A percentile compares a stretch with the other conserved stretches of the same genome.
Conservation (phyloP, 2,113 vertebrate species). For the Coturnix japonica region DNA sequence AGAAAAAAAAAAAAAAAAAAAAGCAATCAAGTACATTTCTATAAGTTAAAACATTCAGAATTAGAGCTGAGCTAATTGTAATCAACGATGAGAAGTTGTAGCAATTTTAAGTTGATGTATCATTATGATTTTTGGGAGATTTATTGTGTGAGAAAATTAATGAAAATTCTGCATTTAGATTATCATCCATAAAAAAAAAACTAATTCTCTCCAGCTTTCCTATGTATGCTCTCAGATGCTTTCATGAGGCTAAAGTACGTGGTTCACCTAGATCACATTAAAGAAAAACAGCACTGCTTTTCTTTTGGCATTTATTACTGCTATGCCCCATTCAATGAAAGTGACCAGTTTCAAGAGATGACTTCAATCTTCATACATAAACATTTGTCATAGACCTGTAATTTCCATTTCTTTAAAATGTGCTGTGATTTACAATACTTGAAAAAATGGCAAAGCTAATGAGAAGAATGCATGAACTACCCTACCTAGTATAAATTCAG, state of each 20-base stretch:
- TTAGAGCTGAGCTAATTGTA: not conserved
- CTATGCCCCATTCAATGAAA: not conserved
- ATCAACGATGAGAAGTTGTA: not conserved
- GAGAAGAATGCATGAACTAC: conserved; percentile 13
- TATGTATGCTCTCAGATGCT: accelerated
- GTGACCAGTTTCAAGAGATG: not conserved
- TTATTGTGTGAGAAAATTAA: not conserved
- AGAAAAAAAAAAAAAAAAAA: not conserved
- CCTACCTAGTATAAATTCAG: conserved; percentile 34
- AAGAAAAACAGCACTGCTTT: not conserved
- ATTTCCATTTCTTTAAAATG: not conserved
- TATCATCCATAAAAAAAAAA: not conserved
- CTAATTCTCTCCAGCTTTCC: not conserved
- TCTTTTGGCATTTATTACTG: not conserved
- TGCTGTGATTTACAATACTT: conserved; percentile 40
- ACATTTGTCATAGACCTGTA: not conserved
- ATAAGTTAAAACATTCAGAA: not conserved
- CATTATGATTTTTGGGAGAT: not conserved
- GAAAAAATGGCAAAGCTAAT: conserved; percentile 40
- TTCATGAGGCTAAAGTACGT: not conserved
- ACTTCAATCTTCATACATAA: not conserved
- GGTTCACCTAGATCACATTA: not conserved
- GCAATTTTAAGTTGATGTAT: not conserved
- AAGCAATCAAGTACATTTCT: not conserved
- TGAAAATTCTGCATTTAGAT: not conserved